Base-by-base conservation (phyloP, 2,888 invertebrate genomes). In the Drosophila hamatofila region DNA sequence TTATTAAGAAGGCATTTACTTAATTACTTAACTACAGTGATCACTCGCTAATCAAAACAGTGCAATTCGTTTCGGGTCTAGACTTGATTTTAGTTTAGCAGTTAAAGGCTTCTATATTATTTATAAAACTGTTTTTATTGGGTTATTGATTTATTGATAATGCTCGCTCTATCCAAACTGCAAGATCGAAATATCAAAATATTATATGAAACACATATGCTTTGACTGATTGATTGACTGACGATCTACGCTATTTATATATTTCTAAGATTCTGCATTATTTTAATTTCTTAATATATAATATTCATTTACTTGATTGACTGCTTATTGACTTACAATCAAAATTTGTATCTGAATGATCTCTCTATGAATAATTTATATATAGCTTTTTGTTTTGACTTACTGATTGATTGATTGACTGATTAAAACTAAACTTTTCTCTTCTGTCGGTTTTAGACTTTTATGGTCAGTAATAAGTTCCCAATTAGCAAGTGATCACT, bases 1-100 rank as follows among this genome's bases (percentile, higher is more conserved):
- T 44, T 77, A 65, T 73, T 81, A 51, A 65, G 57, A 60, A 62
- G 81, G 69, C 81, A 81, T 79, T 79, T 81, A 80, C 35, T 54
- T 60, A 63, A 49, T 27, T 37, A 37, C 35, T 16, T 49, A 33
- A 35, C 51, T 48, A 55, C 69, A 55, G 68, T 66, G 65, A 25
- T 30, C 11, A 37, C 52, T 16, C 33, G 41, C 21, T 49, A 64
- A 39, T 2, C 1, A 2, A 23, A 25, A 33, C 16, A 14, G 14
- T 1, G 2, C 14, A 7, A 21, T n/a, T 21, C 16, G 0, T 37
- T 12, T 12, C 12, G 11, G 23, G 33, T 18, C n/a, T 2, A 51
- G 1, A 14, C n/a, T 23, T 2, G 7, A 21, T 35, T 35, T 16
- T 21, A 33, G n/a, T n/a, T 48, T 27, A 6, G 2, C n/a, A 11